Evolutionary conservation across 2,113 vertebrate species (phyloP).

Genomic region (Crotalus horridus): DNA sequence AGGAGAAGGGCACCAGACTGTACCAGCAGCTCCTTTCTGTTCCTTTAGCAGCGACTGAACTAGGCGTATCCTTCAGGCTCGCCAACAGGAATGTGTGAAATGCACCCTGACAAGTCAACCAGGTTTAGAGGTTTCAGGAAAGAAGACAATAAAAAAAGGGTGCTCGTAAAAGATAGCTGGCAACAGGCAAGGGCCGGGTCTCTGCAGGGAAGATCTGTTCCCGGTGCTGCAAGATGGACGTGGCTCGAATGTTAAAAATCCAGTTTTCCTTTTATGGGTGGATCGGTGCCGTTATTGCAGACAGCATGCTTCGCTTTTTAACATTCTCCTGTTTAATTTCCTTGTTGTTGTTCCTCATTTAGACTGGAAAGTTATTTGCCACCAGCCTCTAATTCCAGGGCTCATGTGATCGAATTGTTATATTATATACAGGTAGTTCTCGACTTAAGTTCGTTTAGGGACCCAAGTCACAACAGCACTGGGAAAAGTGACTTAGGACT

Average conservation of each 20-base stretch:
- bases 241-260: background rate
- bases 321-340: background rate
- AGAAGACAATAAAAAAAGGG: conserved; percentile 68
- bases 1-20: conserved; percentile 39
- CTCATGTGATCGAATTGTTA: background rate
- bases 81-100: conserved; percentile 78
- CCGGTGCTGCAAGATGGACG: background rate
- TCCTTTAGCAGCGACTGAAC: conserved; percentile 56
- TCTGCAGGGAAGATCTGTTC: conserved; percentile 32
- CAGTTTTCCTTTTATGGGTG: background rate
- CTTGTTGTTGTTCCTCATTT: background rate
- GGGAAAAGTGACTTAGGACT: too few relatives aligned
- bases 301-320: background rate
- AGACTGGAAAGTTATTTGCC: background rate
- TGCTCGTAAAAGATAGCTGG: background rate
- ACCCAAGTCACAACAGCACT: background rate
- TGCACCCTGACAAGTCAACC: conserved; percentile 77
- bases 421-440: background rate
- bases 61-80: conserved; percentile 74
- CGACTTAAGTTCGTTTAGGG: background rate
- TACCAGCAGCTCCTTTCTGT: conserved; percentile 53
- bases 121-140: conserved; percentile 75
- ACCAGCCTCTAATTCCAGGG: background rate
- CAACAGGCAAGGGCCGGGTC: conserved; percentile 27
- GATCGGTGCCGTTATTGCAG: background rate